These are phyloP conservation scores for Amyelois transitella DNA, from an alignment of 1,140 invertebrate genomes.

Conservation along the genomic window DNA sequence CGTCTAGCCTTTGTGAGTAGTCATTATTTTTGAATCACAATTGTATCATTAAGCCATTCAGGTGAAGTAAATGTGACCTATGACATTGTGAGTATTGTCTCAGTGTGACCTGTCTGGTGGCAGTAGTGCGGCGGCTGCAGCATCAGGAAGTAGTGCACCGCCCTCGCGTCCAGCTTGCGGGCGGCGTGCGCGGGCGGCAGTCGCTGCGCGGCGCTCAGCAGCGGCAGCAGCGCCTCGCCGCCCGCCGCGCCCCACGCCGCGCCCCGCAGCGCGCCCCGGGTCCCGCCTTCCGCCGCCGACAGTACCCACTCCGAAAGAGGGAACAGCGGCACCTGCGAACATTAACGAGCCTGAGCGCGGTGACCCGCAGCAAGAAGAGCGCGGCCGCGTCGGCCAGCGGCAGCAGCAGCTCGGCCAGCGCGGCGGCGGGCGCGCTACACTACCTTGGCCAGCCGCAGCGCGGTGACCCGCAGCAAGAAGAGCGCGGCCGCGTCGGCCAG, in stretches of 20 bases:
- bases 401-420: constrained; percentile 22
- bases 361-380: constrained; percentile 11
- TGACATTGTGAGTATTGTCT: neutral
- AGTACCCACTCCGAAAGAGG: constrained; percentile 4
- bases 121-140: constrained; percentile 39
- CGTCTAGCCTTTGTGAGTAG: too few species aligned
- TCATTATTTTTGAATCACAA: too few species aligned
- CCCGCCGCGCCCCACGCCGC: constrained; percentile 8
- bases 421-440: constrained; percentile 6
- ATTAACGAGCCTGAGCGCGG: constrained; percentile 7
- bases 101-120: constrained; percentile 21
- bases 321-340: constrained; percentile 14
- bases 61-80: too few species aligned
- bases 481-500: constrained; percentile 17
- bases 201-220: constrained; percentile 17
- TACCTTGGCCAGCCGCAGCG: constrained; percentile 13
- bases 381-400: constrained; percentile 19
- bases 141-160: constrained; percentile 10
- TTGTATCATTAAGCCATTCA: too few species aligned
- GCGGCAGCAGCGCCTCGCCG: constrained; percentile 21
- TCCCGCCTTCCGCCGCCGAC: constrained; percentile 5
- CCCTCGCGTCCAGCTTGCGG: constrained; percentile 13
- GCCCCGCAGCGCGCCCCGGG: constrained; percentile 9
- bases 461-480: constrained; percentile 13
- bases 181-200: constrained; percentile 17